Conservation (phyloP, 2,888 invertebrate species). For the Dione juno region DNA sequence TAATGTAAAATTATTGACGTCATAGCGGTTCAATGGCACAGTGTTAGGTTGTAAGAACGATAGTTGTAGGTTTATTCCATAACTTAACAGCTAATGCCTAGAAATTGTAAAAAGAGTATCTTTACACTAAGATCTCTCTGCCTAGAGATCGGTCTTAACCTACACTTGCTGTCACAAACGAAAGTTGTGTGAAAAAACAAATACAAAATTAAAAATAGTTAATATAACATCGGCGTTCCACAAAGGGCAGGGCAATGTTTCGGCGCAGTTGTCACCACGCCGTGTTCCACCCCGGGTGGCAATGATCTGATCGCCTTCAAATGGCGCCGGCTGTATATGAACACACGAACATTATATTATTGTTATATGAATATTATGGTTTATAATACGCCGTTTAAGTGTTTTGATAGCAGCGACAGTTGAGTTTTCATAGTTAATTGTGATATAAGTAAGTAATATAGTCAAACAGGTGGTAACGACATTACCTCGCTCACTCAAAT, state of each 20-base stretch:
- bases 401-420: not conserved
- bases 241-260: conserved; percentile 33
- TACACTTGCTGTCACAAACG: not conserved
- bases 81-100: no score
- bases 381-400: conserved; percentile 28
- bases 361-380: conserved; percentile 23
- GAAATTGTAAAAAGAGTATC: not conserved
- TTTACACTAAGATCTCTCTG: not conserved
- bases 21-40: no score
- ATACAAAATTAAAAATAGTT: not conserved
- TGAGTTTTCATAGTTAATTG: no score
- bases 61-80: no score
- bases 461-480: no score
- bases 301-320: conserved; percentile 49
- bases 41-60: no score
- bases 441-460: no score
- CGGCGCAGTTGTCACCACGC: conserved; percentile 53
- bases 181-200: not conserved
- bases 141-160: no score
- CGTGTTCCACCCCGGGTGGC: conserved; percentile 52
- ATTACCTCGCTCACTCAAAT: no score
- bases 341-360: conserved; percentile 32
- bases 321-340: conserved; percentile 50
- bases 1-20: no score
- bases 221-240: conserved; percentile 11